These are phyloP conservation scores for Hippopotamyrus pictus DNA, from an alignment of 2,797 vertebrate genomes.

Conservation along the genomic window DNA sequence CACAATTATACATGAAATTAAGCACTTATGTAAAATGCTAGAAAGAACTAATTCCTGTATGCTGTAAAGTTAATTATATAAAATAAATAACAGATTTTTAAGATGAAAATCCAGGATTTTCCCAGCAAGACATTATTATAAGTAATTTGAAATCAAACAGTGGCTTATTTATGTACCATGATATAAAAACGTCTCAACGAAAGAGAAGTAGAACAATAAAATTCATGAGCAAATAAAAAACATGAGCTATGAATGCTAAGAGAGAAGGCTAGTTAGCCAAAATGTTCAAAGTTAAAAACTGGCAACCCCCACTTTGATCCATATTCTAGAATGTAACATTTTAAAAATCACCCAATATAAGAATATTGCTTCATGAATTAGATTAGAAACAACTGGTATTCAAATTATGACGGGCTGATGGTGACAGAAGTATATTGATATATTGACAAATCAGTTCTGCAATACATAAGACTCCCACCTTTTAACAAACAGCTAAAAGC, in stretches of 20 bases:
- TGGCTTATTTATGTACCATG: not conserved
- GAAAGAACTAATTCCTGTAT: not conserved
- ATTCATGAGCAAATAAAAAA: not conserved
- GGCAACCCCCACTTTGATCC: not conserved
- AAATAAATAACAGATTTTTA: not conserved
- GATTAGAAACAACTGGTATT: not conserved
- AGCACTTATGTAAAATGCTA: not conserved
- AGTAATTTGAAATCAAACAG: not conserved
- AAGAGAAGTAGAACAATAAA: not conserved
- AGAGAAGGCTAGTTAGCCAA: not conserved
- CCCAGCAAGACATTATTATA: not conserved
- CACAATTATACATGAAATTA: not conserved
- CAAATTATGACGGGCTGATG: not conserved
- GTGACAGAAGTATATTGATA: not conserved
- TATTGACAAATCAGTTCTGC: not conserved
- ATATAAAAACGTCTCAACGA: not conserved
- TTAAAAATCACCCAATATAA: not conserved
- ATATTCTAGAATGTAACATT: not conserved
- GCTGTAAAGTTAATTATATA: not conserved
- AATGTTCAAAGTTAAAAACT: not conserved
- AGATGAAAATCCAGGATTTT: not conserved
- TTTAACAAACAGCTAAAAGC: not conserved
- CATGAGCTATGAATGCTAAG: not conserved
- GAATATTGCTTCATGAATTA: not conserved
- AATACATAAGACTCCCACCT: not conserved